A percentile compares a stretch with the other conserved stretches of the same genome.
Evolutionary conservation across 2,113 vertebrate species (phyloP).

Genomic region (Dipodomys stephensi): DNA sequence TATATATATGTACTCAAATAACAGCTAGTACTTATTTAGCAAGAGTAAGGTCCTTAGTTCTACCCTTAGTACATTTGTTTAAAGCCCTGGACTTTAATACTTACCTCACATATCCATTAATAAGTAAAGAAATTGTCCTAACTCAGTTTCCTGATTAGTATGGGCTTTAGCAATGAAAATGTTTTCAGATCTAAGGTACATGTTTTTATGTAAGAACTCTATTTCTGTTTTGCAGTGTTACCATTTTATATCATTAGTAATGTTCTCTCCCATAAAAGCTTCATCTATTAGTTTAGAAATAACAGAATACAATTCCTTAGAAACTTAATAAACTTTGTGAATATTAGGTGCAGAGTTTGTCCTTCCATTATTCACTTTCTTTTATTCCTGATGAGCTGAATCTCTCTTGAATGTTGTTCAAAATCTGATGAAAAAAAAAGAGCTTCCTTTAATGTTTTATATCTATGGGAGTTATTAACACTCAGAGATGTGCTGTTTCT

Average conservation of each 20-base stretch:
- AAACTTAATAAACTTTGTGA: slow-evolving; percentile 13
- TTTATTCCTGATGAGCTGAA: not conserved
- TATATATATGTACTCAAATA: too few relatives aligned
- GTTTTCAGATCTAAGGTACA: slow-evolving; percentile 17
- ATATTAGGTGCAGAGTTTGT: not conserved
- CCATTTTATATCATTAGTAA: not conserved
- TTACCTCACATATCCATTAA: not conserved
- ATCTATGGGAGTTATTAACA: slow-evolving; percentile 51
- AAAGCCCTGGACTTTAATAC: not conserved
- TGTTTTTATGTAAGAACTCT: not conserved
- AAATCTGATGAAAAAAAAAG: not conserved
- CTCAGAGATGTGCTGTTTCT: not conserved
- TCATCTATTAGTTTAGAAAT: not conserved
- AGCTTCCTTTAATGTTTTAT: not conserved
- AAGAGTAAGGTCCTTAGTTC: too few relatives aligned
- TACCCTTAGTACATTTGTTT: not conserved
- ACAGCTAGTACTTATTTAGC: too few relatives aligned
- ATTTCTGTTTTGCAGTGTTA: not conserved
- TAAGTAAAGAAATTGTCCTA: not conserved
- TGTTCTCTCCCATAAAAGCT: not conserved
- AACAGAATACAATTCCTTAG: not conserved
- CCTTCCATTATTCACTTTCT: not conserved
- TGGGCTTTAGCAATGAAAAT: not conserved
- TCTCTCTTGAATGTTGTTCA: slow-evolving; percentile 1
- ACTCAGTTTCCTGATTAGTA: not conserved